These are phyloP conservation scores for Darwinula stevensoni DNA, from an alignment of 2,888 invertebrate species.

Conservation along the genomic window DNA sequence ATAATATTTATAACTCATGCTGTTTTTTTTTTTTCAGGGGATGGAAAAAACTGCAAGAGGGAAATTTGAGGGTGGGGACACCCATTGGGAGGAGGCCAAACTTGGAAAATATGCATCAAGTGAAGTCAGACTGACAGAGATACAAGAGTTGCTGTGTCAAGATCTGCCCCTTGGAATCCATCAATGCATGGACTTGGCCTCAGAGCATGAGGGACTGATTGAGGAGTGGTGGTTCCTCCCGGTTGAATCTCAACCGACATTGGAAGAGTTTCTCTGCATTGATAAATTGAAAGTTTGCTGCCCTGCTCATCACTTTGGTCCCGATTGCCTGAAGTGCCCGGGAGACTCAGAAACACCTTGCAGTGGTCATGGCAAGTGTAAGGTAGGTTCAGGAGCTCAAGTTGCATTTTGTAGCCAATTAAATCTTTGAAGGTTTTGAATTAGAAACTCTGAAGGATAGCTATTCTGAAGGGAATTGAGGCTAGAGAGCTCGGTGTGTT, in stretches of 20 bases:
- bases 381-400: too few relatives aligned
- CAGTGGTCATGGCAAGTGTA: constrained; percentile 46
- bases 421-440: too few relatives aligned
- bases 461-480: too few relatives aligned
- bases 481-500: too few relatives aligned
- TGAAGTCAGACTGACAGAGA: constrained; percentile 66
- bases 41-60: constrained; percentile 49
- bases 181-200: constrained; percentile 20
- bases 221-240: constrained; percentile 69
- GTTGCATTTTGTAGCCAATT: too few relatives aligned
- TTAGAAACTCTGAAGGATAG: too few relatives aligned
- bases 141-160: constrained; percentile 56
- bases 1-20: too few relatives aligned
- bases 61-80: constrained; percentile 73
- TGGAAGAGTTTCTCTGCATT: constrained; percentile 47
- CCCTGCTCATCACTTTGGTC: constrained; percentile 49
- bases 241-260: constrained; percentile 23
- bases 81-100: constrained; percentile 66
- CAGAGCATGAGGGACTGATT: constrained; percentile 44
- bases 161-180: constrained; percentile 17
- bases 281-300: constrained; percentile 47
- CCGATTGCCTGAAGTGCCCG: constrained; percentile 43
- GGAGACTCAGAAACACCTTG: constrained; percentile 45
- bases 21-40: constrained; percentile 33
- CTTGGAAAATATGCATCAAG: constrained; percentile 49